Evolutionary conservation across 2,113 vertebrate genomes (phyloP).

Genomic region (Notothenia coriiceps): DNA sequence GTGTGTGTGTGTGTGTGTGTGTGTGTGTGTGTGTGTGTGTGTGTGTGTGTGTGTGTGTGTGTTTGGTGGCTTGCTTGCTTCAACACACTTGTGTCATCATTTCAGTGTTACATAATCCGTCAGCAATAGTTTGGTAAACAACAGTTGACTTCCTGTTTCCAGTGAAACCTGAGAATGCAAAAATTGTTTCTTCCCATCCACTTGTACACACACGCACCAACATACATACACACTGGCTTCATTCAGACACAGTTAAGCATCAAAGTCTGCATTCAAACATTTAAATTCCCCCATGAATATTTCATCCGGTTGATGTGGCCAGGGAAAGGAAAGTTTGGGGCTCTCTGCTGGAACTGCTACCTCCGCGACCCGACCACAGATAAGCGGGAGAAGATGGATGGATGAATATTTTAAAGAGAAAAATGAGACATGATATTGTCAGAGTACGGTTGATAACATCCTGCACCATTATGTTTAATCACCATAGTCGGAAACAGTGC

Average conservation of each 20-base stretch:
- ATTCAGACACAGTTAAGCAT: background rate
- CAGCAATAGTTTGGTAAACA: conserved; percentile 62
- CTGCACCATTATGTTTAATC: background rate
- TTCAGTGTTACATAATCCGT: conserved; percentile 53
- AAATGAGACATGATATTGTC: background rate
- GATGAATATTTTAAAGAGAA: too few relatives aligned
- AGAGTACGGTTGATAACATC: background rate
- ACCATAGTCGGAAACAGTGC: background rate
- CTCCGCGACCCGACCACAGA: too few relatives aligned
- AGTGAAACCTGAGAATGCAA: conserved; percentile 37
- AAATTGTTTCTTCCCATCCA: conserved; percentile 12
- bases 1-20: conserved; percentile 10
- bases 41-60: background rate
- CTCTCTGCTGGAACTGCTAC: too few relatives aligned
- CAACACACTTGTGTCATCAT: conserved; percentile 36
- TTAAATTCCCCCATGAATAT: background rate
- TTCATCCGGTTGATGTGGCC: too few relatives aligned
- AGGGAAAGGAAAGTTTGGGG: too few relatives aligned
- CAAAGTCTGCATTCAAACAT: background rate
- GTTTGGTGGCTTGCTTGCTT: background rate
- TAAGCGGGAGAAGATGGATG: too few relatives aligned
- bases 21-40: conserved; percentile 10
- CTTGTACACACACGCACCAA: conserved; percentile 10
- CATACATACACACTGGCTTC: background rate
- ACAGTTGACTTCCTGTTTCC: conserved; percentile 60